Evolutionary conservation across 2,797 vertebrate genomes (phyloP).

Genomic region (Halcyon smyrnensis): DNA sequence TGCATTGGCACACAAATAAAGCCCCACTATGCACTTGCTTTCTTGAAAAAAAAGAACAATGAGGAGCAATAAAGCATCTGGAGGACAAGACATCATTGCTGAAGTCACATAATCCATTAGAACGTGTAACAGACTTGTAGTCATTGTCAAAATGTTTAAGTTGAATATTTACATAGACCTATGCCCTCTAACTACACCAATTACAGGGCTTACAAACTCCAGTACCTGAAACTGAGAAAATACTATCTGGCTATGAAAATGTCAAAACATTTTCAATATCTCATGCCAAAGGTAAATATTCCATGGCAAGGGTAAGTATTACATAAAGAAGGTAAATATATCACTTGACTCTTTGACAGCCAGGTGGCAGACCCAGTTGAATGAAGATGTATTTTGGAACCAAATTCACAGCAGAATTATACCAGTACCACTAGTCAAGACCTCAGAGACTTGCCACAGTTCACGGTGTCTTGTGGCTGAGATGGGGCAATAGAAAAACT

Average conservation of each 20-base stretch:
- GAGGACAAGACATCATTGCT: not conserved
- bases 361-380: not conserved
- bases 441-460: not conserved
- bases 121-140: not conserved
- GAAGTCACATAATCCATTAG: not conserved
- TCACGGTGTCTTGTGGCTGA: rapidly evolving
- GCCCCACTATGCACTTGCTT: not conserved
- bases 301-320: not conserved
- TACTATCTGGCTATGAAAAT: not conserved
- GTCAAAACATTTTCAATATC: not conserved
- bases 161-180: not conserved
- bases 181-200: not conserved
- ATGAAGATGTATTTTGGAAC: not conserved
- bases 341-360: not conserved
- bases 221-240: not conserved
- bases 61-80: not conserved
- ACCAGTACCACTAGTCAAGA: too few relatives aligned
- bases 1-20: not conserved
- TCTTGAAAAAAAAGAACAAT: not conserved
- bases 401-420: not conserved
- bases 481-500: not conserved
- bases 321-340: not conserved
- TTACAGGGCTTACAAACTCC: not conserved
- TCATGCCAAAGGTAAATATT: not conserved
- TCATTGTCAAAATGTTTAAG: not conserved